Evolutionary conservation across 2,888 invertebrate species (phyloP).

Genomic region (Dascillus cervinus): DNA sequence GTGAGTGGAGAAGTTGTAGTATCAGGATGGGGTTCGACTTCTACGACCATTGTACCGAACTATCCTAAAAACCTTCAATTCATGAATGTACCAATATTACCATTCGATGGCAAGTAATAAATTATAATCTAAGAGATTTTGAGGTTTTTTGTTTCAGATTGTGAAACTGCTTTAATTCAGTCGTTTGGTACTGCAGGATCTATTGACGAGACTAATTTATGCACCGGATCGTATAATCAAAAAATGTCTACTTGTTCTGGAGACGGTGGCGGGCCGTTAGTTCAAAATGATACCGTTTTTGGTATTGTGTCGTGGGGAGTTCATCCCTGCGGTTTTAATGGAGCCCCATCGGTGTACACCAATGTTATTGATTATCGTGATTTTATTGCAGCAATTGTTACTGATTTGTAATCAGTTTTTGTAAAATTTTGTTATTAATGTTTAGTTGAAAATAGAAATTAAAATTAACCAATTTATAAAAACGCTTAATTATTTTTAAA

Average conservation of each 20-base stretch:
- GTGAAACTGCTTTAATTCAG: slow-evolving; percentile 38
- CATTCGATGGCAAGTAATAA: slow-evolving; percentile 14
- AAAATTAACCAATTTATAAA: too few relatives aligned
- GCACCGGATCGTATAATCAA: slow-evolving; percentile 40
- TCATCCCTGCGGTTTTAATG: slow-evolving; percentile 44
- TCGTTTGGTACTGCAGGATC: slow-evolving; percentile 36
- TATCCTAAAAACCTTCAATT: slow-evolving; percentile 33
- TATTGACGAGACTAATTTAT: slow-evolving; percentile 43
- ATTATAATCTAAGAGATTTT: slow-evolving; percentile 1
- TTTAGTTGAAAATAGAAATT: too few relatives aligned
- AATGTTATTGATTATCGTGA: slow-evolving; percentile 44
- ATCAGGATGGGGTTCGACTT: slow-evolving; percentile 42
- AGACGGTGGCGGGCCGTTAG: slow-evolving; percentile 50
- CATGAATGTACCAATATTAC: slow-evolving; percentile 27
- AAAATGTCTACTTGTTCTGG: slow-evolving; percentile 44
- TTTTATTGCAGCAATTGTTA: too few relatives aligned
- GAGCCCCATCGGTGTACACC: slow-evolving; percentile 48
- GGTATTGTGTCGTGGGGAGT: slow-evolving; percentile 51
- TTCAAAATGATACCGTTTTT: slow-evolving; percentile 33
- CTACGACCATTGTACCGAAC: slow-evolving; percentile 8
- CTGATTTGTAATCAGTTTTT: slow-evolving; percentile 26
- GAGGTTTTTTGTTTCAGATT: slow-evolving; percentile 33
- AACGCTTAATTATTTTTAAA: too few relatives aligned
- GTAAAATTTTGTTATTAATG: slow-evolving; percentile 18
- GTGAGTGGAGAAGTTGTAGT: slow-evolving; percentile 33